A percentile compares a stretch with the other conserved stretches of the same genome.
Evolutionary conservation across 2,888 invertebrate genomes (phyloP).

Genomic region (Drosophila nr. perissopoda): DNA sequence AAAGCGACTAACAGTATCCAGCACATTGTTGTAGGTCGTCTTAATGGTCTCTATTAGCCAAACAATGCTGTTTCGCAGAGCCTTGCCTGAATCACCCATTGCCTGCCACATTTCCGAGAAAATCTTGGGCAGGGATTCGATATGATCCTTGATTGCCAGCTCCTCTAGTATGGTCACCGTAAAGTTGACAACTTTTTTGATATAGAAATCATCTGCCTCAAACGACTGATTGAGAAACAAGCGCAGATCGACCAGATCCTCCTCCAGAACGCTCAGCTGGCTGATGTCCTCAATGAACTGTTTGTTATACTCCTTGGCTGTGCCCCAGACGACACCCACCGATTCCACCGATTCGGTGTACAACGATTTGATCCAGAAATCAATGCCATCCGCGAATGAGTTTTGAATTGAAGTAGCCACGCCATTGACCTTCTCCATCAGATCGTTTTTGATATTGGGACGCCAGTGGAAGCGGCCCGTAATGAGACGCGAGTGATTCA

Average conservation of each 20-base stretch:
- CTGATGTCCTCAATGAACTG: conserved; percentile 90
- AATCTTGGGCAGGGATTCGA: conserved; percentile 92
- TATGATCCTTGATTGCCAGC: conserved; percentile 90
- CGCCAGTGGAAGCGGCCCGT: conserved; percentile 93
- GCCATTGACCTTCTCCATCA: conserved; percentile 86
- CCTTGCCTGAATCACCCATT: conserved; percentile 93
- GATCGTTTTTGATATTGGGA: conserved; percentile 89
- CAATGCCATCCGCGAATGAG: conserved; percentile 86
- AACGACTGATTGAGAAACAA: conserved; percentile 91
- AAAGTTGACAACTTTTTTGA: conserved; percentile 91
- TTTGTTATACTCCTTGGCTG: conserved; percentile 89
- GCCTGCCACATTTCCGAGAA: conserved; percentile 93
- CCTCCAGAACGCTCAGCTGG: conserved; percentile 89
- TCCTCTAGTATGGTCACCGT: conserved; percentile 91
- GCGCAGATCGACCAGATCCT: conserved; percentile 87
- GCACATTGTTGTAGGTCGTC: conserved; percentile 89
- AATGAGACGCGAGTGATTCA: conserved; percentile 93
- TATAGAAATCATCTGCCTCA: conserved; percentile 92
- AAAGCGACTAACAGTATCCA: conserved; percentile 89
- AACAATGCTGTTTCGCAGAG: conserved; percentile 90
- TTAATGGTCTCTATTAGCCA: conserved; percentile 90
- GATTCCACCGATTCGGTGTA: conserved; percentile 90
- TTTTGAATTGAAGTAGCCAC: conserved; percentile 86
- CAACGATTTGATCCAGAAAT: conserved; percentile 89
- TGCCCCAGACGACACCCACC: conserved; percentile 90